Evolutionary conservation across 1,140 invertebrate genomes (phyloP).

Genomic region (Drosophila bipectinata): DNA sequence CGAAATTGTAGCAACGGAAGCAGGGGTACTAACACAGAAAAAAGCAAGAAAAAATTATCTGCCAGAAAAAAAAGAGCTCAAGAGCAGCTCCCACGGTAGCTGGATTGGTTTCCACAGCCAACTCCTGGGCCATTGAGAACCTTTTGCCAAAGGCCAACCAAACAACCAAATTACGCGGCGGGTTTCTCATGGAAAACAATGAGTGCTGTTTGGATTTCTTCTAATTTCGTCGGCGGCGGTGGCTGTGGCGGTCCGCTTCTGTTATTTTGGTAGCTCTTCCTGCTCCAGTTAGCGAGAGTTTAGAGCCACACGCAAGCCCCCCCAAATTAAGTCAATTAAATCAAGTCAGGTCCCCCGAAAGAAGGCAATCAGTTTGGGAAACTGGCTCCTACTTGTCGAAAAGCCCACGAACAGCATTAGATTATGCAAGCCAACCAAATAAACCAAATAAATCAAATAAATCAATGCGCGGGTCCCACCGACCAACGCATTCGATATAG

Average conservation of each 20-base stretch:
- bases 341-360: conserved; percentile 6
- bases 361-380: conserved; percentile 6
- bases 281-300: conserved; percentile 66
- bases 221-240: conserved; percentile 43
- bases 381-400: conserved; percentile 4
- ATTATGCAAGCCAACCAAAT: conserved; percentile 24
- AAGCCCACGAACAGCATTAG: conserved; percentile 22
- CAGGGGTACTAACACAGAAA: conserved; percentile 17
- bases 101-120: conserved; percentile 30
- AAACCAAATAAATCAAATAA: conserved; percentile 31
- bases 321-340: conserved; percentile 63
- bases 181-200: conserved; percentile 72
- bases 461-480: conserved; percentile 41
- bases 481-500: conserved; percentile 68
- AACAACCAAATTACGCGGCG: conserved; percentile 72
- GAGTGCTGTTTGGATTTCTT: conserved; percentile 32
- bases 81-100: conserved; percentile 75
- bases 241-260: conserved; percentile 4
- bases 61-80: conserved; percentile 22
- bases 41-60: conserved; percentile 19
- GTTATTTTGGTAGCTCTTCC: conserved; percentile 54
- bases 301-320: conserved; percentile 67
- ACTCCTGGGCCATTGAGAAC: conserved; percentile 58
- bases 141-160: conserved; percentile 71
- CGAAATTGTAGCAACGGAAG: conserved; percentile 78